phyloP scores from a whole-genome alignment of 1,140 invertebrate genomes.

The Pseudomyrmex cubaensis region DNA sequence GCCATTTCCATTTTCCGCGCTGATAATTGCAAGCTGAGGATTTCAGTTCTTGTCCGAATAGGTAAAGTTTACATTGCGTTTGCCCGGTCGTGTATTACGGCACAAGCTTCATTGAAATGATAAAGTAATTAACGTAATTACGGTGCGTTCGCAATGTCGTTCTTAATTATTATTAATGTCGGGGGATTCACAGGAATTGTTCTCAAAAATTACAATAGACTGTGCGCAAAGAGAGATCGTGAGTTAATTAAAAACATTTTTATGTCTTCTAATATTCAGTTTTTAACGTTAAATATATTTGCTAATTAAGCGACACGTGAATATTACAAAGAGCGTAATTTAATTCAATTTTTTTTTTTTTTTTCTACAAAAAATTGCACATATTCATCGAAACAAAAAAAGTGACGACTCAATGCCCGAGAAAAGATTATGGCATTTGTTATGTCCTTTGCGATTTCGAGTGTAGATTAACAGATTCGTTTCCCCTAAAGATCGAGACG shows the following conservation, averaged over 20 bases:
- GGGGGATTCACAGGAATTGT: background rate
- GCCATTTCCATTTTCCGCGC: constrained; percentile 73
- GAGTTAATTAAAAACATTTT: background rate
- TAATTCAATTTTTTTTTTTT: background rate
- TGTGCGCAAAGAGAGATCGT: too few relatives aligned
- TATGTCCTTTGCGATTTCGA: constrained; percentile 19
- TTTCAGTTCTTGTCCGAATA: constrained; percentile 61
- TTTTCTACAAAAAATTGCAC: background rate
- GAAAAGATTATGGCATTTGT: background rate
- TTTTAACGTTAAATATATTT: background rate
- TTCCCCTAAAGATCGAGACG: background rate
- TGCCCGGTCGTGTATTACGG: background rate
- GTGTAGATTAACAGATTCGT: constrained; percentile 33
- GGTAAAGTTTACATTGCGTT: constrained; percentile 48
- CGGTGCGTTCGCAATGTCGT: background rate
- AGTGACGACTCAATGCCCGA: background rate
- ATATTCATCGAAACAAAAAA: background rate
- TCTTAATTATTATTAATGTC: background rate
- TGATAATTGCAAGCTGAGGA: constrained; percentile 71
- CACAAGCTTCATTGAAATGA: constrained; percentile 5
- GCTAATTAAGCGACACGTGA: background rate
- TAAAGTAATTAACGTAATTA: constrained; percentile 13
- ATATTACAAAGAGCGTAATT: too few relatives aligned
- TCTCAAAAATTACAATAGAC: too few relatives aligned
- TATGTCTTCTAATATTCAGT: background rate